Evolutionary conservation across 2,113 vertebrate species (phyloP), one percentile per base, ranked within the genome.

Genomic region (Brachyhypopomus occidentalis): DNA sequence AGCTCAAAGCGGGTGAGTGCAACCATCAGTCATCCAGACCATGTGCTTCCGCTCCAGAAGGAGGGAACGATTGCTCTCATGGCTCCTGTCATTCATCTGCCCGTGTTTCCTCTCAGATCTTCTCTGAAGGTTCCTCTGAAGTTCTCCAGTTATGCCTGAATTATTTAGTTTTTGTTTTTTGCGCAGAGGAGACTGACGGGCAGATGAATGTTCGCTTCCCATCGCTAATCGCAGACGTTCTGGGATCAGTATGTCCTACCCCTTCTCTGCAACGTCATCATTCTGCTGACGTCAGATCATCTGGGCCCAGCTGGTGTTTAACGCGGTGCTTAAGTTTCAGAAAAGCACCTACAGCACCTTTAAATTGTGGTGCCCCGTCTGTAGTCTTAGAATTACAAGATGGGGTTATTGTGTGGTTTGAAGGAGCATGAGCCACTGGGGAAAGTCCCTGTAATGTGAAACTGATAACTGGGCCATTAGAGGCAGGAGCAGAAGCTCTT

Each of bases 1-100:
- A 90, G 88, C 82, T 88, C 91, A 86, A 90, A 87, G 84, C 86
- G 89, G 91, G 91, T 91, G 91, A 92, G 90, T 92, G 82, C 22
- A 64, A 77, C 78, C 34, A 83, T 75, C 67, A 77, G 56, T 77
- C 74, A 75, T 83, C 55, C 62, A 78, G 74, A 88, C 83, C 84
- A 27, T 77, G 27, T 59, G 62, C 55, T 72, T 62, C 17, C 25
- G 4, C 5, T 4, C 25, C 9, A 36, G 16, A 12, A 60, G 12
- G 1, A 38, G 19, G 34, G 56, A 60, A 12, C 41, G 71, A 60
- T 86, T 84, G 86, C 85, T 80, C 30, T 71, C 22, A 63, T 72
- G 59, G 77, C 20, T 19, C n/a, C n/a, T 63, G 75, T 72, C 82
- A 84, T 58, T 86, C 84, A 83, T 86, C 79, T 80, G 78, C 77